These are phyloP conservation scores for Ctenochaetus hawaiiensis DNA, from an alignment of 2,797 vertebrate species.

Conservation along the genomic window DNA sequence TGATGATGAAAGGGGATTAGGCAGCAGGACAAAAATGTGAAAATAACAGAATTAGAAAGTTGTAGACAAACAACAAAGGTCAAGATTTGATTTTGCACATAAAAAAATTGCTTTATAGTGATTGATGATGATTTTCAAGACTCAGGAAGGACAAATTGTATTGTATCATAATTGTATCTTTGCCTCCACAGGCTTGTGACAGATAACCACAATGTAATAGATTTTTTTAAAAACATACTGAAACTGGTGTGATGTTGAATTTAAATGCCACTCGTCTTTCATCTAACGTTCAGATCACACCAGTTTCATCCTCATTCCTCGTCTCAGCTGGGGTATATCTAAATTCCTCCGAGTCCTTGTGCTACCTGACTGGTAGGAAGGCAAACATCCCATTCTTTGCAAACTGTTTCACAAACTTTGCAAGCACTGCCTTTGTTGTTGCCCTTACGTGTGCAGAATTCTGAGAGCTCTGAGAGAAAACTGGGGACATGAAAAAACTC, in stretches of 20 bases:
- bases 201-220: neutral
- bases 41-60: slow-evolving; percentile 1
- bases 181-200: slow-evolving; percentile 5
- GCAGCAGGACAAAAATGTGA: neutral
- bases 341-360: slow-evolving; percentile 59
- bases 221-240: neutral
- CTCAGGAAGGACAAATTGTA: no score
- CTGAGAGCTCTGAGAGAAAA: slow-evolving; percentile 23
- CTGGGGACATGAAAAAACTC: slow-evolving; percentile 23
- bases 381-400: slow-evolving; percentile 49
- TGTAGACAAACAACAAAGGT: neutral
- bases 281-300: slow-evolving; percentile 40
- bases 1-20: slow-evolving; percentile 14
- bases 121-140: neutral
- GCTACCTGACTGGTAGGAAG: slow-evolving; percentile 44
- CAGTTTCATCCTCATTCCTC: slow-evolving; percentile 42
- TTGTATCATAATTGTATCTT: no score
- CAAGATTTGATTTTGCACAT: neutral
- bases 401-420: slow-evolving; percentile 58
- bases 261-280: slow-evolving; percentile 37
- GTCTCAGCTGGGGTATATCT: slow-evolving; percentile 22
- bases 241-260: slow-evolving; percentile 20
- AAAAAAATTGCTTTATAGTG: neutral
- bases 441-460: slow-evolving; percentile 40
- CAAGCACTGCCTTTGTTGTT: slow-evolving; percentile 33